A percentile compares a stretch with the other conserved stretches of the same genome.
phyloP scores from a whole-genome alignment of 2,888 invertebrate species.

The Heliconius erato region DNA sequence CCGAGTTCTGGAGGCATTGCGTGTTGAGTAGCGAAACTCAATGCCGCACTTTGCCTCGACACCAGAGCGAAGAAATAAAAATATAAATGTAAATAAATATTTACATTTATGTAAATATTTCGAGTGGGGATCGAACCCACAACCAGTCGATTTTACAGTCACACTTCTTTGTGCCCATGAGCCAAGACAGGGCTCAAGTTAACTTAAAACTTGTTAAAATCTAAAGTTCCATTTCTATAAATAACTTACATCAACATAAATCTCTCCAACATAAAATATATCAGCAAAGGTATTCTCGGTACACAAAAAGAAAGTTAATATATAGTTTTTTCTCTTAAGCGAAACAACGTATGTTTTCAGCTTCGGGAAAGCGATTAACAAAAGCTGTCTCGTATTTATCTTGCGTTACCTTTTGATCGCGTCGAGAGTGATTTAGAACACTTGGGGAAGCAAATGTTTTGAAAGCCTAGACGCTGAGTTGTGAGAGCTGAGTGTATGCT shows the following conservation, averaged over 20 bases:
- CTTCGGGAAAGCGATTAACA: slow-evolving; percentile 34
- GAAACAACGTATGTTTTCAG: slow-evolving; percentile 10
- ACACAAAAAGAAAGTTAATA: background rate
- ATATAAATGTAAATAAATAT: no score
- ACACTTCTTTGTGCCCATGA: no score
- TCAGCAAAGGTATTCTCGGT: background rate
- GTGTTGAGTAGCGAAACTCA: no score
- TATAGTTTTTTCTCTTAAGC: slow-evolving; percentile 1
- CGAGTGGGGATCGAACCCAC: no score
- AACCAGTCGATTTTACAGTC: no score
- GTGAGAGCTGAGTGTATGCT: background rate
- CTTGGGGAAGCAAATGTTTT: slow-evolving; percentile 36
- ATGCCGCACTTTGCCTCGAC: no score
- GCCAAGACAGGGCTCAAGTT: no score
- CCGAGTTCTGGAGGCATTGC: no score
- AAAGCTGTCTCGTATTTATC: slow-evolving; percentile 34
- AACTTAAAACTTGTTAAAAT: background rate
- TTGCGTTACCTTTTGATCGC: slow-evolving; percentile 33
- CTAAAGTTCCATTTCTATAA: background rate
- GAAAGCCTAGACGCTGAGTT: slow-evolving; percentile 33
- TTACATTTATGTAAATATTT: no score
- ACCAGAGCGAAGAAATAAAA: no score
- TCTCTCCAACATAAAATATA: background rate
- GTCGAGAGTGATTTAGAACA: slow-evolving; percentile 39
- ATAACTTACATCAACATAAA: background rate